These are phyloP conservation scores for Xanthia togata DNA, from an alignment of 2,888 invertebrate genomes.

Conservation along the genomic window DNA sequence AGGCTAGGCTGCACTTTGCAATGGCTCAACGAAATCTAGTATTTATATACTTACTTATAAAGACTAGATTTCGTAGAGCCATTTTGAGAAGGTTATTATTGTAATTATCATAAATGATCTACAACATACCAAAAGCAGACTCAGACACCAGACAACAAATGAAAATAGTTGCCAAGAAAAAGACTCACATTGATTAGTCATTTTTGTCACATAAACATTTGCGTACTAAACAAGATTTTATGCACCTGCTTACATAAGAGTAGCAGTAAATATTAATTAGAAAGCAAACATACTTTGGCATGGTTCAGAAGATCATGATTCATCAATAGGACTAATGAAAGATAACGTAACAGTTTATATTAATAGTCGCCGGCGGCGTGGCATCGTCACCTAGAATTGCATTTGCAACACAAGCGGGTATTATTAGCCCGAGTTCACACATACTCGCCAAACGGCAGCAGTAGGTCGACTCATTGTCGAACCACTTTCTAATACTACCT, in stretches of 20 bases:
- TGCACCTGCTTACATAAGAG: slow-evolving; percentile 30
- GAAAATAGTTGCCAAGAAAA: not conserved
- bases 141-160: not conserved
- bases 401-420: slow-evolving; percentile 79
- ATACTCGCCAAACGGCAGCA: slow-evolving; percentile 70
- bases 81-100: not conserved
- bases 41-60: not conserved
- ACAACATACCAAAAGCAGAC: slow-evolving; percentile 1
- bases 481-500: slow-evolving; percentile 70
- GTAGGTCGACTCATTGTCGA: slow-evolving; percentile 67
- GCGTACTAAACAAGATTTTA: not conserved
- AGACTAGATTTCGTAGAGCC: not conserved
- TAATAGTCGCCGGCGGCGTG: slow-evolving; percentile 72
- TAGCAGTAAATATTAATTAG: slow-evolving; percentile 38
- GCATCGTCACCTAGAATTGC: slow-evolving; percentile 83
- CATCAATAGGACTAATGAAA: slow-evolving; percentile 72
- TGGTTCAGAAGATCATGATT: slow-evolving; percentile 69
- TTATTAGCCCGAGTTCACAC: slow-evolving; percentile 72
- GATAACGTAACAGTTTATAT: slow-evolving; percentile 76
- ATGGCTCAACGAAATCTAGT: too few species aligned
- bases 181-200: not conserved
- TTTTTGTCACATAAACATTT: slow-evolving; percentile 18
- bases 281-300: slow-evolving; percentile 50
- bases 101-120: not conserved
- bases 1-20: too few species aligned